Conservation (phyloP, 2,888 invertebrate genomes). For the Epinotia demarniana region DNA sequence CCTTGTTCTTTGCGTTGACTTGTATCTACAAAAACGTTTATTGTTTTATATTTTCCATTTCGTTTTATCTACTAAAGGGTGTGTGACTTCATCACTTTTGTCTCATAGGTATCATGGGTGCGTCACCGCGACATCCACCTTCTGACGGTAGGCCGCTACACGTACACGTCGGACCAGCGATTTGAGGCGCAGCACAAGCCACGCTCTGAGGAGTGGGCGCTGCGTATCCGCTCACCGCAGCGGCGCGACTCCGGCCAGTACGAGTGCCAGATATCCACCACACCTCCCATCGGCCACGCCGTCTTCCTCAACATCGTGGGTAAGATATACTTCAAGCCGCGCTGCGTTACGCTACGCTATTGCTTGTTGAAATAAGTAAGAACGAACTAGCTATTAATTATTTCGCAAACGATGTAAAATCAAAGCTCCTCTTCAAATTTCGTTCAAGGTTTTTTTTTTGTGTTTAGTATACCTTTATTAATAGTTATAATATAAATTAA, state of each 20-base stretch:
- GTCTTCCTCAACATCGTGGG: slow-evolving; percentile 93
- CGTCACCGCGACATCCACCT: slow-evolving; percentile 95
- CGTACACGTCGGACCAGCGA: slow-evolving; percentile 92
- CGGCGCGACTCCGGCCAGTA: slow-evolving; percentile 94
- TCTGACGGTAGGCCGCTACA: slow-evolving; percentile 94
- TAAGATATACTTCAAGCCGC: slow-evolving; percentile 87
- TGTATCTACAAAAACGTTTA: background rate
- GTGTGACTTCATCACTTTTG: slow-evolving; percentile 30
- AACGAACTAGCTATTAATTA: no score
- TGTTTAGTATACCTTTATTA: no score
- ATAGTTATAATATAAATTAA: no score
- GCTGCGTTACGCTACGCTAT: no score
- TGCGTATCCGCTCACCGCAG: slow-evolving; percentile 87
- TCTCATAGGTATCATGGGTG: slow-evolving; percentile 94
- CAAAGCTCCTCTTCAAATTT: no score
- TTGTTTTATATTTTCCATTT: background rate
- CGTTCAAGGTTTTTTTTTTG: no score
- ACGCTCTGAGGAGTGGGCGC: slow-evolving; percentile 94
- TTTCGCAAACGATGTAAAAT: no score
- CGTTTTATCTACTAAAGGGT: background rate
- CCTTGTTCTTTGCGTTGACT: slow-evolving; percentile 21
- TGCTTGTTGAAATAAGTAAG: no score
- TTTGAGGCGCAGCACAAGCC: slow-evolving; percentile 93
- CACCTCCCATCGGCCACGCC: slow-evolving; percentile 93
- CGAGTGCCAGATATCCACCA: slow-evolving; percentile 96